These are phyloP conservation scores for Pholis gunnellus DNA, from an alignment of 2,113 vertebrate genomes.

Conservation along the genomic window DNA sequence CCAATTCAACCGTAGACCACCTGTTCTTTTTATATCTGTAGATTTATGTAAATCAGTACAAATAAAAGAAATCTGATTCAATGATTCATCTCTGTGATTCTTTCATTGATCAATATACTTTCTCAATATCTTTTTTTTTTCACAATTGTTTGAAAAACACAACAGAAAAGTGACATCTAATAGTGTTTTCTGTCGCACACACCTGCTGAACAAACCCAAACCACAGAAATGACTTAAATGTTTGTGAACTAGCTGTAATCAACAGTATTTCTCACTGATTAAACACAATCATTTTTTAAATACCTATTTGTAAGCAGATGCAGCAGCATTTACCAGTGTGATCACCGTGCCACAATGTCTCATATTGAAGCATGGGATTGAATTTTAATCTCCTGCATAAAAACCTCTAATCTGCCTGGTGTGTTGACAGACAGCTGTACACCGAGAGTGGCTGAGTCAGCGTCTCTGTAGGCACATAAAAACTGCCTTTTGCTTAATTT, in stretches of 20 bases:
- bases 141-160: background rate
- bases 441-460: conserved; percentile 19
- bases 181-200: background rate
- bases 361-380: background rate
- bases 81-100: conserved; percentile 9
- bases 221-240: background rate
- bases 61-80: conserved; percentile 70
- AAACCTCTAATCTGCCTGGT: conserved; percentile 3
- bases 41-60: conserved; percentile 78
- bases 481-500: background rate
- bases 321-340: background rate
- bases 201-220: background rate
- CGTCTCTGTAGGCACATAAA: conserved; percentile 1
- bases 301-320: background rate
- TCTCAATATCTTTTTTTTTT: background rate
- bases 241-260: background rate
- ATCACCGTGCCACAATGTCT: background rate
- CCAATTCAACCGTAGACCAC: conserved; percentile 68
- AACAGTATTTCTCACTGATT: background rate
- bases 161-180: background rate
- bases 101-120: background rate
- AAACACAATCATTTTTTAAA: background rate
- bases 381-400: background rate
- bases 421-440: background rate
- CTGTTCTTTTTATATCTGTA: conserved; percentile 80